These are phyloP conservation scores for Sander lucioperca DNA, from an alignment of 2,113 vertebrate genomes.

Conservation along the genomic window DNA sequence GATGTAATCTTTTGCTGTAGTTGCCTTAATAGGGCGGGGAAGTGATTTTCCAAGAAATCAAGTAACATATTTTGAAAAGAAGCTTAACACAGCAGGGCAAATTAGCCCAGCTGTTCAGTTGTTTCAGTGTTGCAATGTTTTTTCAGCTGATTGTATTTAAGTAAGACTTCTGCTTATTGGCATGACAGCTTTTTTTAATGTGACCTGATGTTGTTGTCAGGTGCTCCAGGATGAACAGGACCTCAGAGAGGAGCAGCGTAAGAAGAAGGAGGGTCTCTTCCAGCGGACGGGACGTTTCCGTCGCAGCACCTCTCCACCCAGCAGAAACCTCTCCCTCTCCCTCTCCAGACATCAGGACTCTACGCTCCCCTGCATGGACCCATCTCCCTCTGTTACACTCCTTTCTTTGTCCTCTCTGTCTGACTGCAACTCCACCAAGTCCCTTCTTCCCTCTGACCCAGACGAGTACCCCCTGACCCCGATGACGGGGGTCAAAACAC, in stretches of 20 bases:
- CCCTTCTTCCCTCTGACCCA: slow-evolving; percentile 90
- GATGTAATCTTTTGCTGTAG: neutral
- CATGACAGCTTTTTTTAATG: neutral
- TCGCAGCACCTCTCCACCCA: slow-evolving; percentile 84
- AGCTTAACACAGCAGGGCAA: no score
- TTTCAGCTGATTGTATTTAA: neutral
- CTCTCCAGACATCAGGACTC: slow-evolving; percentile 79
- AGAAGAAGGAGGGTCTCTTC: slow-evolving; percentile 90
- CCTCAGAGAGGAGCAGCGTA: slow-evolving; percentile 85
- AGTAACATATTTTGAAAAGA: neutral
- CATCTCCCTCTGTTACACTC: slow-evolving; percentile 87
- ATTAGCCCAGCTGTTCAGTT: no score
- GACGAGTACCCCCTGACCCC: slow-evolving; percentile 84
- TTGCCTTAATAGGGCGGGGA: neutral
- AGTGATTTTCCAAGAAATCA: neutral
- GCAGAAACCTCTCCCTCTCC: slow-evolving; percentile 82
- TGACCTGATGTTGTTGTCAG: slow-evolving; percentile 52
- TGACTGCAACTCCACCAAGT: slow-evolving; percentile 94
- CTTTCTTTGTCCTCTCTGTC: slow-evolving; percentile 92
- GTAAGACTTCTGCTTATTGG: neutral
- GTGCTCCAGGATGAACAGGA: slow-evolving; percentile 86
- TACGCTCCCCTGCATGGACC: slow-evolving; percentile 78
- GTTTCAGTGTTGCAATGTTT: no score
- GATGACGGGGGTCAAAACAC: slow-evolving; percentile 43
- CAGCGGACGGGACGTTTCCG: slow-evolving; percentile 88